Conservation (phyloP, 2,888 invertebrate genomes). For the Clanis bilineata region DNA sequence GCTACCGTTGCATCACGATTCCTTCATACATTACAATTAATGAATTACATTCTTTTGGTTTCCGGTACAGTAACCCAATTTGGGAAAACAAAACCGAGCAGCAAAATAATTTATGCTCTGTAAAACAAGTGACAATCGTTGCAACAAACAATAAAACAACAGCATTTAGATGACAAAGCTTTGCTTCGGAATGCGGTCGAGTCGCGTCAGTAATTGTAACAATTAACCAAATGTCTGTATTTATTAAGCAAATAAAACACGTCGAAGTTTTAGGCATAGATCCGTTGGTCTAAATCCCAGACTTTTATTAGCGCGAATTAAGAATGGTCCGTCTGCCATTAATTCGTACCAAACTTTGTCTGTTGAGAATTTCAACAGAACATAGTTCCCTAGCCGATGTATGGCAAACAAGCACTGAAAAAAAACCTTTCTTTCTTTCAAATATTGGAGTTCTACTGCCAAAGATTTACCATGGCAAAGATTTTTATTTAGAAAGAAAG, state of each 20-base stretch:
- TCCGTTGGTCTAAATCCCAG: neutral
- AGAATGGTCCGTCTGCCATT: neutral
- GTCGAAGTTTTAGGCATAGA: conserved; percentile 34
- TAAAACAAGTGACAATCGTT: conserved; percentile 40
- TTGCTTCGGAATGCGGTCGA: conserved; percentile 57
- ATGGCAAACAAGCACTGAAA: too few relatives aligned
- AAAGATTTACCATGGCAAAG: too few relatives aligned
- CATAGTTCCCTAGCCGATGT: too few relatives aligned
- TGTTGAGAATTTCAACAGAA: neutral
- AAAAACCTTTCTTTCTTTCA: too few relatives aligned
- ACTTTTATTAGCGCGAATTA: conserved; percentile 10
- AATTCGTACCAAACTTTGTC: neutral
- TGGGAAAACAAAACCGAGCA: conserved; percentile 16
- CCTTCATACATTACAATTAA: neutral
- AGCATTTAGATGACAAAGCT: conserved; percentile 41
- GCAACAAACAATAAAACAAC: conserved; percentile 43
- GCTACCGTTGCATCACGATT: neutral
- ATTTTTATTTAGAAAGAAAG: too few relatives aligned
- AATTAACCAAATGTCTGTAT: conserved; percentile 65
- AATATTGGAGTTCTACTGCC: too few relatives aligned
- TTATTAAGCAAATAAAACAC: conserved; percentile 61
- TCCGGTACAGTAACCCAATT: conserved; percentile 16
- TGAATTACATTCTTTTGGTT: neutral
- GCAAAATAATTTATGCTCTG: conserved; percentile 45
- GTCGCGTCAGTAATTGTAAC: conserved; percentile 62